Conservation (phyloP, 2,797 vertebrate species). For the Sus cebifrons region DNA sequence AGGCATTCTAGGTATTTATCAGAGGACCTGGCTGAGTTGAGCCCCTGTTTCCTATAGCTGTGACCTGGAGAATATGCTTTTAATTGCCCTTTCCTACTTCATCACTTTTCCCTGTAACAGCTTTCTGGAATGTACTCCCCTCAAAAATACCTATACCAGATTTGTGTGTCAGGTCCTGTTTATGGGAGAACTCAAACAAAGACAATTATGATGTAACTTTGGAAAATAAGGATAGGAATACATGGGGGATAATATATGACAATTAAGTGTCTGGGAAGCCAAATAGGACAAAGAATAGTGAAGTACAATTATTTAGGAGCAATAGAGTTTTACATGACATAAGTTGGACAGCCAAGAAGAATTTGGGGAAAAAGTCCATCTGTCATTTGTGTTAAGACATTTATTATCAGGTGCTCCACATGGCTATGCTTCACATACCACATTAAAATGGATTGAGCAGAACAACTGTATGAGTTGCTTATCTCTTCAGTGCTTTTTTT, state of each 20-base stretch:
- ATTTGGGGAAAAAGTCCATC: constrained; percentile 38
- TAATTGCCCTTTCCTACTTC: not conserved
- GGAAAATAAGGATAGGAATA: not conserved
- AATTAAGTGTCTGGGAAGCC: not conserved
- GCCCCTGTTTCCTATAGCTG: not conserved
- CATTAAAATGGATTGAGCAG: constrained; percentile 60
- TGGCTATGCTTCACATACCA: not conserved
- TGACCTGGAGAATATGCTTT: not conserved
- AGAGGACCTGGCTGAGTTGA: not conserved
- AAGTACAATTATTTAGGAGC: constrained; percentile 15
- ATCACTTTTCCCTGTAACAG: not conserved
- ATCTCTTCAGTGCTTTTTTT: not conserved
- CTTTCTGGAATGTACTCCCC: not conserved
- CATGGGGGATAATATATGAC: not conserved
- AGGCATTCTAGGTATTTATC: not conserved
- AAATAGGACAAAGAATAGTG: constrained; percentile 49
- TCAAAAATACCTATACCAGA: not conserved
- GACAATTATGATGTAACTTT: not conserved
- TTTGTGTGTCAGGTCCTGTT: not conserved
- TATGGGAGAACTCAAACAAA: not conserved
- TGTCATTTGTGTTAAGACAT: constrained; percentile 60
- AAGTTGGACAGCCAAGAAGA: constrained; percentile 34
- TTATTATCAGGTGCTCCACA: constrained; percentile 57
- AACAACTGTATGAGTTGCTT: not conserved
- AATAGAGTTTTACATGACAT: not conserved